phyloP scores from a whole-genome alignment of 2,113 vertebrate species.

The Seriola aureovittata region DNA sequence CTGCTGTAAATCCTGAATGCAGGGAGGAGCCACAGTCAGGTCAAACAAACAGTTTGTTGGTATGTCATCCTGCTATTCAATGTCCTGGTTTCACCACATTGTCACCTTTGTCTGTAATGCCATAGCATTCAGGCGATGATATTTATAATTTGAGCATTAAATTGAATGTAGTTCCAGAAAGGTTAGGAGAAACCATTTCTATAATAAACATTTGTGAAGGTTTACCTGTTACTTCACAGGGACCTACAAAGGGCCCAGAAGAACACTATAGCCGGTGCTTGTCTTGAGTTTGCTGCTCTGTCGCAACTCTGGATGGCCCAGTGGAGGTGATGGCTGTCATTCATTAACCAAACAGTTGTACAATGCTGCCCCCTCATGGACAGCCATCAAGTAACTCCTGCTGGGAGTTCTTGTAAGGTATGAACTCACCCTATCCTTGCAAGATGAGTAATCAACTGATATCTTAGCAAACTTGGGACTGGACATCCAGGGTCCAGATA shows the following conservation, averaged over 20 bases:
- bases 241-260: background rate
- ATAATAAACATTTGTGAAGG: background rate
- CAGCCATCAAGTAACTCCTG: background rate
- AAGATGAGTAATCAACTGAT: background rate
- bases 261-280: background rate
- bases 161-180: background rate
- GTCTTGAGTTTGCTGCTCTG: background rate
- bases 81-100: no score
- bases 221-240: background rate
- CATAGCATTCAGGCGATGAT: no score
- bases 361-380: slow-evolving; percentile 5
- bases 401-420: background rate
- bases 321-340: background rate
- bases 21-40: no score
- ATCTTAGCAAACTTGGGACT: no score
- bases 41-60: no score
- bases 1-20: no score
- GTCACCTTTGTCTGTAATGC: no score
- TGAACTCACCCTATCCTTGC: background rate
- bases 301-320: background rate
- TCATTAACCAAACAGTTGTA: background rate
- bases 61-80: no score
- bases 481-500: background rate
- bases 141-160: no score
- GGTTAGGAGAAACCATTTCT: background rate